These are phyloP conservation scores for Sitodiplosis mosellana DNA, from an alignment of 1,140 invertebrate genomes.

Conservation along the genomic window DNA sequence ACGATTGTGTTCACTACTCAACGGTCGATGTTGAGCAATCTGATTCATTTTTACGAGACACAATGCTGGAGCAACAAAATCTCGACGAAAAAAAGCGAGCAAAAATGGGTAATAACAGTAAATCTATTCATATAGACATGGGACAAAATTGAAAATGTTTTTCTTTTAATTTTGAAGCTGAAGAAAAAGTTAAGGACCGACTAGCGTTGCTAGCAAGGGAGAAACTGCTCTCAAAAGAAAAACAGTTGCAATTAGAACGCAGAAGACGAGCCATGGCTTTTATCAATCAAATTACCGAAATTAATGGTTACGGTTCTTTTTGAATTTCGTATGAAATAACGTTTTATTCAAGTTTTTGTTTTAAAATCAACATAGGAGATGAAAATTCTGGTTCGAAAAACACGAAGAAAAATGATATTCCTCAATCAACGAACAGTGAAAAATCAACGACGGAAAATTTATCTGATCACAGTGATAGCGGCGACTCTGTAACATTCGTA, in stretches of 20 bases:
- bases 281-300: slow-evolving; percentile 39
- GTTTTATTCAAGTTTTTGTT: neutral
- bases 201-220: slow-evolving; percentile 37
- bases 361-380: too few species aligned
- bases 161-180: slow-evolving; percentile 23
- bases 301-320: too few species aligned
- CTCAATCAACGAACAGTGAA: too few species aligned
- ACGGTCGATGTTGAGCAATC: neutral
- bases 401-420: too few species aligned
- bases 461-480: too few species aligned
- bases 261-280: slow-evolving; percentile 46
- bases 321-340: too few species aligned
- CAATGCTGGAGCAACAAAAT: neutral
- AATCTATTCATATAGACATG: neutral
- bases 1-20: neutral
- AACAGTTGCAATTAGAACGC: slow-evolving; percentile 49
- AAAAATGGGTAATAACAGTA: slow-evolving; percentile 17
- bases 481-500: too few species aligned
- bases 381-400: too few species aligned
- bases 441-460: too few species aligned
- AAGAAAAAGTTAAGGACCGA: slow-evolving; percentile 44
- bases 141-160: too few species aligned
- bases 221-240: slow-evolving; percentile 38
- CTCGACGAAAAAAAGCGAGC: neutral
- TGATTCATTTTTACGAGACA: neutral